Conservation (phyloP, 2,797 vertebrate species). For the Parotocinclus haroldoi region DNA sequence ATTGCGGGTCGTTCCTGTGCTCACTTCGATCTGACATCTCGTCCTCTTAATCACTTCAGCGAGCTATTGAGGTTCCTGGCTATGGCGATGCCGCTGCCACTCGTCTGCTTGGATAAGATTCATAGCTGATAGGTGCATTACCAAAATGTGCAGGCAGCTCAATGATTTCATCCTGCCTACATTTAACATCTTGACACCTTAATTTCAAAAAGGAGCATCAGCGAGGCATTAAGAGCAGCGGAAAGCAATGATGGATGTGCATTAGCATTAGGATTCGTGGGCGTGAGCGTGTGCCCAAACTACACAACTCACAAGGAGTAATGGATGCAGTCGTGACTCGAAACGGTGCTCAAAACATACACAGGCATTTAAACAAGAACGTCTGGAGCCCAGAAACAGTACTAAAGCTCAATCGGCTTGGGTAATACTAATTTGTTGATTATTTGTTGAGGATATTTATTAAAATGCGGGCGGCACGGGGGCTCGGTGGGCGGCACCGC, state of each 20-base stretch:
- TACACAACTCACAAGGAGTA: conserved; percentile 10
- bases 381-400: no score
- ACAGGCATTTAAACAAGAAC: background rate
- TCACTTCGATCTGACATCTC: conserved; percentile 1
- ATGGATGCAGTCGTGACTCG: conserved; percentile 22
- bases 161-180: conserved; percentile 17
- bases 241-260: conserved; percentile 15
- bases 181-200: conserved; percentile 30
- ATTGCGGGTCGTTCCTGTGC: conserved; percentile 1
- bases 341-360: conserved; percentile 6
- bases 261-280: conserved; percentile 20
- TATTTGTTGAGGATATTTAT: no score
- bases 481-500: no score
- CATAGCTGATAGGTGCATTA: conserved; percentile 5
- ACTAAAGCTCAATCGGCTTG: no score
- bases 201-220: conserved; percentile 21
- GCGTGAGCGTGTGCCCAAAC: conserved; percentile 8
- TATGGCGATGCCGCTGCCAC: background rate
- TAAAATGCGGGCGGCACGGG: no score
- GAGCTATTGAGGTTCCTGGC: background rate
- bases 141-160: conserved; percentile 14
- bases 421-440: no score
- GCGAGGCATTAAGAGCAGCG: conserved; percentile 17
- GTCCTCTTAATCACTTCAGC: background rate
- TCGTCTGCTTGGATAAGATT: conserved; percentile 11